These are phyloP conservation scores for Enteromius thamalakanensis DNA, from an alignment of 2,797 vertebrate species.

Conservation along the genomic window DNA sequence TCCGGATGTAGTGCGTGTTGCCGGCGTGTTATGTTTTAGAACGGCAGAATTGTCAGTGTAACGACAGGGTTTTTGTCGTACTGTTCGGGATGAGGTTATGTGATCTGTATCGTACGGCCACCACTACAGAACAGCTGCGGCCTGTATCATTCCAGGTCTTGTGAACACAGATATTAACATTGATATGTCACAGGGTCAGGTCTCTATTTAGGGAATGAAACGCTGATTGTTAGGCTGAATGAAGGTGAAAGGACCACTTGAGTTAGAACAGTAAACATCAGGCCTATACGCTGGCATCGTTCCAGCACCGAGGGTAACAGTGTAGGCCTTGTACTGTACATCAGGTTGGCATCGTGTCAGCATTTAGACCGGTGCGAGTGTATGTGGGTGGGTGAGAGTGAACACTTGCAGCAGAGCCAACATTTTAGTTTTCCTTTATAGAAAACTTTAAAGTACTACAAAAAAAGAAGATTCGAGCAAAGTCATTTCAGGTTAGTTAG, in stretches of 20 bases:
- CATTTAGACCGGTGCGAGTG: conserved; percentile 15
- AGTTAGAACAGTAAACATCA: conserved; percentile 61
- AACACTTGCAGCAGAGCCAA: neutral
- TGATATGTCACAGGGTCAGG: conserved; percentile 61
- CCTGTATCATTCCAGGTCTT: conserved; percentile 19
- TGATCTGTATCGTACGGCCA: conserved; percentile 29
- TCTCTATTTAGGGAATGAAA: conserved; percentile 64
- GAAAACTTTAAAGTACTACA: neutral
- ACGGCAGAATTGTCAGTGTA: neutral
- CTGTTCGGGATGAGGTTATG: conserved; percentile 53
- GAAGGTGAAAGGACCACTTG: conserved; percentile 59
- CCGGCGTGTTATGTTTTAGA: conserved; percentile 40
- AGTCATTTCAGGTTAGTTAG: neutral
- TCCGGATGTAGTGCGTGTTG: conserved; percentile 50
- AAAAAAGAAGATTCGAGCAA: neutral
- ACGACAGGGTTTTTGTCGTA: conserved; percentile 11
- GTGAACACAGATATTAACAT: conserved; percentile 60
- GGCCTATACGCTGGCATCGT: conserved; percentile 46
- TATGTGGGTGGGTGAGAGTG: conserved; percentile 18
- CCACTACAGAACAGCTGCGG: conserved; percentile 50
- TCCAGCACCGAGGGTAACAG: conserved; percentile 57
- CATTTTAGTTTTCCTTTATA: neutral
- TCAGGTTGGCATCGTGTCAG: conserved; percentile 43
- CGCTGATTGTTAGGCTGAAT: conserved; percentile 61
- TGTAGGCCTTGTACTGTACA: conserved; percentile 57